Percentiles rank a stretch among this genome's conserved stretches.
Conservation (phyloP, 2,888 invertebrate genomes). For the Pegoplata infirma region DNA sequence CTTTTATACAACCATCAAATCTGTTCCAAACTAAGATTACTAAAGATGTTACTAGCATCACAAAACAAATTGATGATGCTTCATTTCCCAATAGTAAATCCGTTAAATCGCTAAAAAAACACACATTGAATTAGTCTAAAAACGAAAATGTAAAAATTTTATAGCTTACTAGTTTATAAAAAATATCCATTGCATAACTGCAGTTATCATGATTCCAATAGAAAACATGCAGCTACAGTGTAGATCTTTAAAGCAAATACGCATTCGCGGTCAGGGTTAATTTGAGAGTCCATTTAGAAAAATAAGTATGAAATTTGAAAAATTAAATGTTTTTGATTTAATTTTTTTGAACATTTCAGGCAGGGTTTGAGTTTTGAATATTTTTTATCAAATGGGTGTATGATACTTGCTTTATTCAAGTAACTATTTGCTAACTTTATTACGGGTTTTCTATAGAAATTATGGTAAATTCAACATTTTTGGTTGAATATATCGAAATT, state of each 20-base stretch:
- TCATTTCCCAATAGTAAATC: background rate
- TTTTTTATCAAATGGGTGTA: no score
- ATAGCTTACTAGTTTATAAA: background rate
- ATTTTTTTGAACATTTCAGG: no score
- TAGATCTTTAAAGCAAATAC: background rate
- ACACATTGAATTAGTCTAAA: background rate
- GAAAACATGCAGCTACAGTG: background rate
- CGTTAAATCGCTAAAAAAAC: background rate
- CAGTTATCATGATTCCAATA: no score
- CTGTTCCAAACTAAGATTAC: background rate
- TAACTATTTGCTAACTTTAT: no score
- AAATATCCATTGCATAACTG: background rate
- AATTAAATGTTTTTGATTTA: background rate
- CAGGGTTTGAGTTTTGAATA: no score
- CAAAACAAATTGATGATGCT: background rate
- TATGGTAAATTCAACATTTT: no score
- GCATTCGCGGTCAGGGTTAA: background rate
- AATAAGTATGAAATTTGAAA: background rate
- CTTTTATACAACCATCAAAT: background rate
- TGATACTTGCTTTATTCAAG: no score
- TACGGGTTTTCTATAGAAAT: no score
- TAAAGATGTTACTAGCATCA: background rate
- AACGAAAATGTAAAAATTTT: background rate
- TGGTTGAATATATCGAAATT: no score
- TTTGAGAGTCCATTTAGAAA: background rate